These are phyloP conservation scores for Eilema depressum DNA, from an alignment of 2,888 invertebrate genomes.

Conservation along the genomic window DNA sequence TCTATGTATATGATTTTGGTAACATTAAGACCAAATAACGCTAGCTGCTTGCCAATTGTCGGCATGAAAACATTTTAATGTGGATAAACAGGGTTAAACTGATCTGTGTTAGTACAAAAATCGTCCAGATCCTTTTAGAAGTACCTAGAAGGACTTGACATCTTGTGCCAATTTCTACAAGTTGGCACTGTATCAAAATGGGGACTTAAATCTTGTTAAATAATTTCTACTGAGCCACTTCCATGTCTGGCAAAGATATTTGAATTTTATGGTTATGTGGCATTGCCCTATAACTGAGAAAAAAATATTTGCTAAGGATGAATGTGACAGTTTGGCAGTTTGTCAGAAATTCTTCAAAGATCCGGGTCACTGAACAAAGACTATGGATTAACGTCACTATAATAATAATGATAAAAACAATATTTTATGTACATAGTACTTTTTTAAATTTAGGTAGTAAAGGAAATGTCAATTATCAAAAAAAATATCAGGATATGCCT, in stretches of 20 bases:
- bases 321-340: constrained; percentile 15
- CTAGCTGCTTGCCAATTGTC: neutral
- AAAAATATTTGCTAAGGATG: constrained; percentile 18
- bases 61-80: neutral
- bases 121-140: constrained; percentile 20
- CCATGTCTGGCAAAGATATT: constrained; percentile 46
- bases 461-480: neutral
- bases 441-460: neutral
- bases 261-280: constrained; percentile 24
- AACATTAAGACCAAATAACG: neutral
- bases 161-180: constrained; percentile 46
- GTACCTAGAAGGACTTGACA: constrained; percentile 24
- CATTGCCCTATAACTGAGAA: constrained; percentile 21
- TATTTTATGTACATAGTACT: neutral
- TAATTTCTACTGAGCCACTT: constrained; percentile 44
- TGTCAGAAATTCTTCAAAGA: constrained; percentile 10
- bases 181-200: constrained; percentile 50
- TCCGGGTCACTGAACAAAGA: neutral
- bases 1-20: neutral
- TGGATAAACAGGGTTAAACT: neutral
- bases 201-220: constrained; percentile 42
- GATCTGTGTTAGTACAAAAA: constrained; percentile 8
- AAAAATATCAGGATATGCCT: too few relatives aligned
- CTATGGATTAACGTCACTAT: neutral
- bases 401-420: neutral